Evolutionary conservation across 2,113 vertebrate genomes (phyloP).

Genomic region (Gambusia holbrooki): DNA sequence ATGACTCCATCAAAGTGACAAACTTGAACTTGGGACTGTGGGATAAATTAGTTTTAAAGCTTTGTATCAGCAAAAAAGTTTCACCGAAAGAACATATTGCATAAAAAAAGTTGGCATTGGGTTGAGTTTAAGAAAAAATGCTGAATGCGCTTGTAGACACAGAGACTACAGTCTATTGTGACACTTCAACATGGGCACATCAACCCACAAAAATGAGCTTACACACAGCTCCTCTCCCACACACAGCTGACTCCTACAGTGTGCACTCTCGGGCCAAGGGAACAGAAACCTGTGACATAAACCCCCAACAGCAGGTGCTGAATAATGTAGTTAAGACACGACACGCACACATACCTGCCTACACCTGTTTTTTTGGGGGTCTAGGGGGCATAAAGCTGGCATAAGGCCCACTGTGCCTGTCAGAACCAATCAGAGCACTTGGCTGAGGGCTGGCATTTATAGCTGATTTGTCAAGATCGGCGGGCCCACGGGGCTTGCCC

Average conservation of each 20-base stretch:
- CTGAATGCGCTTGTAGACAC: constrained; percentile 49
- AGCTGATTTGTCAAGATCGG: constrained; percentile 73
- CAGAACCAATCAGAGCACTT: constrained; percentile 72
- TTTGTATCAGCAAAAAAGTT: constrained; percentile 60
- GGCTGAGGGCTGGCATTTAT: constrained; percentile 75
- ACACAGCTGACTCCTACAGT: constrained; percentile 45
- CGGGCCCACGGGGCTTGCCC: constrained; percentile 64
- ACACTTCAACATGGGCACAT: constrained; percentile 34
- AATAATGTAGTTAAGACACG: constrained; percentile 56
- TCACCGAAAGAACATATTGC: constrained; percentile 27
- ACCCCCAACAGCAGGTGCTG: constrained; percentile 59
- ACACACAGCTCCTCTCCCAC: constrained; percentile 8
- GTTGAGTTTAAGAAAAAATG: constrained; percentile 41
- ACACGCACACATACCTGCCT: constrained; percentile 47
- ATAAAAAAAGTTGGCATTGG: constrained; percentile 37
- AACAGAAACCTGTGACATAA: constrained; percentile 47
- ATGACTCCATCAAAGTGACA: constrained; percentile 49
- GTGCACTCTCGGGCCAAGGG: constrained; percentile 29
- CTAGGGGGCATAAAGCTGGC: constrained; percentile 69
- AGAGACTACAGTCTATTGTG: constrained; percentile 13
- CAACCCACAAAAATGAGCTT: constrained; percentile 3
- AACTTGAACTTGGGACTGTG: constrained; percentile 9
- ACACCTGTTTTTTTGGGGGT: constrained; percentile 67
- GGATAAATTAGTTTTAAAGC: constrained; percentile 20
- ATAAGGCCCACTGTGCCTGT: constrained; percentile 75